These are phyloP conservation scores for Himalopsyche anomala DNA, from an alignment of 2,888 invertebrate genomes.

Conservation along the genomic window DNA sequence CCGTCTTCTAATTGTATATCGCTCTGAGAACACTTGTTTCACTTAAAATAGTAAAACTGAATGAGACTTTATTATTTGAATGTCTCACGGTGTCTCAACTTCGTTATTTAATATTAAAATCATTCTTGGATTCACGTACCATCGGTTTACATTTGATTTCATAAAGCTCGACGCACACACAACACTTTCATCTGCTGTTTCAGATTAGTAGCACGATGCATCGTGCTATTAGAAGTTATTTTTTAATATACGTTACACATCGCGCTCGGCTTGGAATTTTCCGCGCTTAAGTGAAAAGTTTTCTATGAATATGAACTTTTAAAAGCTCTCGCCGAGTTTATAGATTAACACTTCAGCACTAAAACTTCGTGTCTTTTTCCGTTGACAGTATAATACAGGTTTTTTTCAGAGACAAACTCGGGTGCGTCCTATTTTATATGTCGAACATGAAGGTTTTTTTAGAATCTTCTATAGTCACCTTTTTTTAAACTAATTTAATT, in stretches of 20 bases:
- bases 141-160: neutral
- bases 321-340: constrained; percentile 21
- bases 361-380: constrained; percentile 6
- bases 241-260: constrained; percentile 14
- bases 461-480: no score
- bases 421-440: no score
- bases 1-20: no score
- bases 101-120: neutral
- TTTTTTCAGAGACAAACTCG: neutral
- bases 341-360: constrained; percentile 20
- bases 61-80: no score
- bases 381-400: neutral
- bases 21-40: no score
- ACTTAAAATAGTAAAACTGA: no score
- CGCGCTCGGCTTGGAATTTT: constrained; percentile 19
- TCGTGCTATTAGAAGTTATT: constrained; percentile 33
- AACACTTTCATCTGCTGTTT: constrained; percentile 12
- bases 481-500: no score
- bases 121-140: neutral
- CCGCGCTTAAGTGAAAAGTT: constrained; percentile 41
- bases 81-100: neutral
- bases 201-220: constrained; percentile 37
- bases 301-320: constrained; percentile 8
- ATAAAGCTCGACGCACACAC: neutral
- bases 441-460: no score